Conservation (phyloP, 2,888 invertebrate species). For the Syritta pipiens region DNA sequence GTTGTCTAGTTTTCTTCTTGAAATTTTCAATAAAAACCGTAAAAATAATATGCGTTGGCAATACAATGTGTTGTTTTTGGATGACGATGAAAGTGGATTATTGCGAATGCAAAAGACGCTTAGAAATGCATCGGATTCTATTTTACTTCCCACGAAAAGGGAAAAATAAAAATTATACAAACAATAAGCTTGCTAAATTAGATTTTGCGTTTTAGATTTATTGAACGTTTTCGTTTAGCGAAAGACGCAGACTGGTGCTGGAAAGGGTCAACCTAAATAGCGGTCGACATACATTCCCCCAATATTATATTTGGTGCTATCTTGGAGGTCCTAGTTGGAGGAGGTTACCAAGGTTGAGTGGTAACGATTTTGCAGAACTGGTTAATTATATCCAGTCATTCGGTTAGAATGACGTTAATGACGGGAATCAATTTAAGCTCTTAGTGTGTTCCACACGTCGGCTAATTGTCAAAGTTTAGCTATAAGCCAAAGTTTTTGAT, state of each 20-base stretch:
- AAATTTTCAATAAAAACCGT: too few relatives aligned
- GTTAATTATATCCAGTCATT: too few relatives aligned
- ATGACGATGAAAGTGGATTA: conserved; percentile 3
- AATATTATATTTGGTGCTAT: not conserved
- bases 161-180: not conserved
- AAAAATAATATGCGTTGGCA: not conserved
- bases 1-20: too few relatives aligned
- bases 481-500: too few relatives aligned
- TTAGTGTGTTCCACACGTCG: too few relatives aligned
- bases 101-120: not conserved
- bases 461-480: too few relatives aligned
- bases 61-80: conserved; percentile 5
- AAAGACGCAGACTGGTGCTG: not conserved
- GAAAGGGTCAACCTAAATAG: conserved; percentile 1
- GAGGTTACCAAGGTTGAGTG: too few relatives aligned
- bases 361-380: too few relatives aligned
- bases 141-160: not conserved
- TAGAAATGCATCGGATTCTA: not conserved
- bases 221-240: not conserved
- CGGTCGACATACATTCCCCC: not conserved
- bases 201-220: conserved; percentile 4
- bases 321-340: not conserved
- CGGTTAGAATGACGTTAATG: too few relatives aligned
- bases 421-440: too few relatives aligned
- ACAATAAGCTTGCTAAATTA: not conserved